Base-by-base conservation (phyloP, 2,797 vertebrate species). In the Hybognathus amarus region DNA sequence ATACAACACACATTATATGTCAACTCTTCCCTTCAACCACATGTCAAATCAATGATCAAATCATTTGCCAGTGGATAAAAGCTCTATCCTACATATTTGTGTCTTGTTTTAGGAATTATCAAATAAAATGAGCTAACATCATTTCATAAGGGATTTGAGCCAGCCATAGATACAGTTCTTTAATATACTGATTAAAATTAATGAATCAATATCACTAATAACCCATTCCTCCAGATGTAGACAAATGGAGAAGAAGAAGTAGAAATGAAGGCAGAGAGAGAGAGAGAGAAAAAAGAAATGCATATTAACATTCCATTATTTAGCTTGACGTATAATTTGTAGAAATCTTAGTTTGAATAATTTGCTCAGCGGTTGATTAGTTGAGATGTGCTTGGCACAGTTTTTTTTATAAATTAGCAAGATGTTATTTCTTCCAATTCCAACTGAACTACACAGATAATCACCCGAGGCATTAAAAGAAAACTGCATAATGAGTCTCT, bases 381-480 rank as follows among this genome's bases (percentile, higher is more conserved):
- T 27, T 20, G 38, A 56, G n/a, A 33, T n/a, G 59, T 17, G 47
- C 30, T 47, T 40, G 59, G 30, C 36, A 30, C 15, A 45, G 74
- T 69, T 82, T 69, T 82, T 11, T 47, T 30, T 38, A 38, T 64
- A 77, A 52, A 78, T 83, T 77, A 77, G 40, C 38, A 56, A 45
- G 9, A 83, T 47, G 20, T 11, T 77, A 5, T 42, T 68, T 61
- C 15, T 22, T 47, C 6, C n/a, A 36, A 75, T 5, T 18, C 27
- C 24, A 76, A 20, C 13, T 15, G 56, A n/a, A 22, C 70, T 64
- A 9, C 45, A 75, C 6, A 66, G 11, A 76, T 67, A 40, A 82
- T 22, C 12, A 77, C 74, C 66, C 22, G 50, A 47, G 74, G 64
- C 74, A 59, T 70, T 68, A 17, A 40, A 63, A 71, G 7, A 64